These are phyloP conservation scores for Thera britannica DNA, from an alignment of 2,888 invertebrate species.

Conservation along the genomic window DNA sequence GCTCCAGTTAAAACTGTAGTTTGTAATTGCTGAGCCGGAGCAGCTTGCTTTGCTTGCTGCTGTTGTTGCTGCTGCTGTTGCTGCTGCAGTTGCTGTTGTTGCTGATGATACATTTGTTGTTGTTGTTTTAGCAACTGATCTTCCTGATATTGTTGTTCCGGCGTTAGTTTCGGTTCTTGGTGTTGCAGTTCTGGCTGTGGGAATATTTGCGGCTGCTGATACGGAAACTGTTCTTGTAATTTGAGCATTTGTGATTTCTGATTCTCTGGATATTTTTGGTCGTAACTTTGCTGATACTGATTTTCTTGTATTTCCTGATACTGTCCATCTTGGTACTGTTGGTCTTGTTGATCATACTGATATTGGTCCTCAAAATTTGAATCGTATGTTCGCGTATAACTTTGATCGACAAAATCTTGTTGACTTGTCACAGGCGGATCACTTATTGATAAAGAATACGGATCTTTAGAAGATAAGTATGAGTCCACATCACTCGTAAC, in stretches of 20 bases:
- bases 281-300: constrained; percentile 53
- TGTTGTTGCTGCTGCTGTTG: constrained; percentile 67
- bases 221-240: constrained; percentile 54
- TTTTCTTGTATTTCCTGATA: constrained; percentile 52
- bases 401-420: constrained; percentile 64
- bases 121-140: constrained; percentile 51
- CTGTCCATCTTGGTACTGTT: constrained; percentile 51
- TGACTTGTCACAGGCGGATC: constrained; percentile 66
- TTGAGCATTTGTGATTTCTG: constrained; percentile 52
- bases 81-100: constrained; percentile 55
- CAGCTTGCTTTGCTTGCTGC: constrained; percentile 66
- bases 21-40: constrained; percentile 73
- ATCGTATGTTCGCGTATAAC: constrained; percentile 60
- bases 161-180: constrained; percentile 51
- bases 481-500: constrained; percentile 66
- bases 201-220: constrained; percentile 49
- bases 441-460: constrained; percentile 65
- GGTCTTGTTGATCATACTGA: constrained; percentile 51
- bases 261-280: constrained; percentile 49
- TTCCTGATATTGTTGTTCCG: constrained; percentile 49
- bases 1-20: constrained; percentile 75
- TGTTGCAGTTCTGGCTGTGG: constrained; percentile 52
- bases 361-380: constrained; percentile 51
- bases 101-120: constrained; percentile 55
- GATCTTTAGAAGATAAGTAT: constrained; percentile 65